Evolutionary conservation across 2,888 invertebrate species (phyloP).

Genomic region (Torymus tubicola): DNA sequence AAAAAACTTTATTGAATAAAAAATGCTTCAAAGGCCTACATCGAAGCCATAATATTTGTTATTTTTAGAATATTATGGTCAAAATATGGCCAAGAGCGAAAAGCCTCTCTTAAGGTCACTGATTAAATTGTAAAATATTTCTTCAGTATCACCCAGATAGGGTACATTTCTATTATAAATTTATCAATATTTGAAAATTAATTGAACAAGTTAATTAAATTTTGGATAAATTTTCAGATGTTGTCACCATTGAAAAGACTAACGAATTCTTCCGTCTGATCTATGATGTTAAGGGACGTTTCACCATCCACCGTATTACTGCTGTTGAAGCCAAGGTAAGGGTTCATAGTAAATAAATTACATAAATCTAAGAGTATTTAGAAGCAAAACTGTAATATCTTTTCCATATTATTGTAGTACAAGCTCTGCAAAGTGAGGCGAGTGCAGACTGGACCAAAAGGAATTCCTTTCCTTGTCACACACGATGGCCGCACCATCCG

Average conservation of each 20-base stretch:
- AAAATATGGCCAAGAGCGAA: constrained; percentile 75
- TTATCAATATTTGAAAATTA: constrained; percentile 7
- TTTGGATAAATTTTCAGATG: constrained; percentile 85
- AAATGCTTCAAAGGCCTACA: constrained; percentile 61
- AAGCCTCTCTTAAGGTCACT: constrained; percentile 77
- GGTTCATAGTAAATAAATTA: not conserved
- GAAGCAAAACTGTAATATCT: constrained; percentile 15
- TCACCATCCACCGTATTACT: constrained; percentile 97
- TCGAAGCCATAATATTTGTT: constrained; percentile 66
- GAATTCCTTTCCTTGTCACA: constrained; percentile 95
- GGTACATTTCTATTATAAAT: constrained; percentile 70
- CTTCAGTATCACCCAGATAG: constrained; percentile 79
- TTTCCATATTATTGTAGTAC: constrained; percentile 83
- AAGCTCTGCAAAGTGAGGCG: constrained; percentile 97
- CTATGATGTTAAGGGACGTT: constrained; percentile 99
- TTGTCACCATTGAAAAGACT: constrained; percentile 98
- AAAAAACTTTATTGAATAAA: too few species aligned
- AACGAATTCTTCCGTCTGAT: constrained; percentile 98
- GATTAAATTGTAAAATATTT: constrained; percentile 70
- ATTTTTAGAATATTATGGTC: constrained; percentile 71
- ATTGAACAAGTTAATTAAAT: too few species aligned
- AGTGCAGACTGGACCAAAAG: constrained; percentile 94
- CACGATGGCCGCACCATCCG: constrained; percentile 99
- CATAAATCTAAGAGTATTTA: constrained; percentile 13
- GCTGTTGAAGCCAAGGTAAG: constrained; percentile 96